Percentiles rank a stretch among this genome's conserved stretches.
phyloP scores from a whole-genome alignment of 1,140 invertebrate species.

The Stenopsyche tienmushanensis region DNA sequence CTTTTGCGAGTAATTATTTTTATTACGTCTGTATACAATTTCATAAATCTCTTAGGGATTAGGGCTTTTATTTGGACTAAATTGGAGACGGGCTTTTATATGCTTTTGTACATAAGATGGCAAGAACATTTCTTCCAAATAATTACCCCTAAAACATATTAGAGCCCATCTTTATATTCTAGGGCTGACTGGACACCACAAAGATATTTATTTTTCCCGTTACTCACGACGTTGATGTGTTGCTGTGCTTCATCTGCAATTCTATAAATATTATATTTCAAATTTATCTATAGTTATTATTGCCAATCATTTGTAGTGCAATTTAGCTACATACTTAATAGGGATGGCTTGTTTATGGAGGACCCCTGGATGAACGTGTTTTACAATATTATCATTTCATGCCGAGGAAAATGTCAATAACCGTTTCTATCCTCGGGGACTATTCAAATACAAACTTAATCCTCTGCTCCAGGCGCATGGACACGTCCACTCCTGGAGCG shows the following conservation, averaged over 20 bases:
- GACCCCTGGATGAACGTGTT: slow-evolving; percentile 33
- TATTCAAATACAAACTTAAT: slow-evolving; percentile 41
- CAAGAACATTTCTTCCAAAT: slow-evolving; percentile 22
- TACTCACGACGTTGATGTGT: not conserved
- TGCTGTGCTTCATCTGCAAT: too few relatives aligned
- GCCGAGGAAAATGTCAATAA: slow-evolving; percentile 35
- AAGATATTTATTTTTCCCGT: slow-evolving; percentile 6
- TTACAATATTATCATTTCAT: slow-evolving; percentile 35
- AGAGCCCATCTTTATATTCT: slow-evolving; percentile 16
- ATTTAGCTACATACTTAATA: too few relatives aligned
- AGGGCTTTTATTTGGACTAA: too few relatives aligned
- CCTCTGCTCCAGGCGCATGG: slow-evolving; percentile 23
- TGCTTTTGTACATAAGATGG: too few relatives aligned
- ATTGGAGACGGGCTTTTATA: too few relatives aligned
- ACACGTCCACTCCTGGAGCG: slow-evolving; percentile 29
- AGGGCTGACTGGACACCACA: not conserved
- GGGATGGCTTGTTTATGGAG: too few relatives aligned
- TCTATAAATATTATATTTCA: too few relatives aligned
- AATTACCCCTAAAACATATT: slow-evolving; percentile 22
- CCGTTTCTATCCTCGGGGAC: slow-evolving; percentile 30
- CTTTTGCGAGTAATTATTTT: too few relatives aligned
- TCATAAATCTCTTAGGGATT: too few relatives aligned
- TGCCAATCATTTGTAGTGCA: too few relatives aligned
- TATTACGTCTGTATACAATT: too few relatives aligned
- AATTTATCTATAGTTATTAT: too few relatives aligned